A percentile compares a stretch with the other conserved stretches of the same genome.
phyloP scores from a whole-genome alignment of 1,140 invertebrate species.

The Mycetomoellerius zeteki region DNA sequence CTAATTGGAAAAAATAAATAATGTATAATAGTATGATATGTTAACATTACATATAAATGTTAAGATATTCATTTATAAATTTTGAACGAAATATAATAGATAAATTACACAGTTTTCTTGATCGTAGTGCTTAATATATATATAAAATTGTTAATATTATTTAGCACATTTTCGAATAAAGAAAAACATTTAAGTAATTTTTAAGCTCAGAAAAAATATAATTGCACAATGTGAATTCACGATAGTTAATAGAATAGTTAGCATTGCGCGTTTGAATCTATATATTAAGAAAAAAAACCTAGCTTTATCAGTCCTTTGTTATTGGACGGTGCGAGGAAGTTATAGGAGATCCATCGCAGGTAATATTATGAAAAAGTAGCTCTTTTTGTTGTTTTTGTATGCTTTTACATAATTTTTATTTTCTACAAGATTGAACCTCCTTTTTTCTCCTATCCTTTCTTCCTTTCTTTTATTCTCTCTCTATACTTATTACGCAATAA shows the following conservation, averaged over 20 bases:
- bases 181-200: conserved; percentile 4
- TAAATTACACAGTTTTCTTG: not conserved
- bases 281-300: conserved; percentile 9
- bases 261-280: not conserved
- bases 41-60: not conserved
- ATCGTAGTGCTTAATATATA: not conserved
- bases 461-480: not conserved
- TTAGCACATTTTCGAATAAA: not conserved
- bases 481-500: conserved; percentile 11
- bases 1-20: not conserved
- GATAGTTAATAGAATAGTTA: not conserved
- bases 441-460: not conserved
- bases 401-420: conserved; percentile 3
- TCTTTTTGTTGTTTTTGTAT: not conserved
- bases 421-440: not conserved
- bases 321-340: conserved; percentile 46
- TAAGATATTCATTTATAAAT: not conserved
- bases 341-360: conserved; percentile 24
- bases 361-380: conserved; percentile 28
- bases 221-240: conserved; percentile 1
- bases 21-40: not conserved
- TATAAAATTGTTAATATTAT: conserved; percentile 7
- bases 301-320: conserved; percentile 14
- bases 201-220: not conserved
- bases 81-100: conserved; percentile 2